A percentile compares a stretch with the other conserved stretches of the same genome.
These are phyloP conservation scores for Xyliphius kryptos DNA, from an alignment of 2,113 vertebrate genomes.

Conservation along the genomic window DNA sequence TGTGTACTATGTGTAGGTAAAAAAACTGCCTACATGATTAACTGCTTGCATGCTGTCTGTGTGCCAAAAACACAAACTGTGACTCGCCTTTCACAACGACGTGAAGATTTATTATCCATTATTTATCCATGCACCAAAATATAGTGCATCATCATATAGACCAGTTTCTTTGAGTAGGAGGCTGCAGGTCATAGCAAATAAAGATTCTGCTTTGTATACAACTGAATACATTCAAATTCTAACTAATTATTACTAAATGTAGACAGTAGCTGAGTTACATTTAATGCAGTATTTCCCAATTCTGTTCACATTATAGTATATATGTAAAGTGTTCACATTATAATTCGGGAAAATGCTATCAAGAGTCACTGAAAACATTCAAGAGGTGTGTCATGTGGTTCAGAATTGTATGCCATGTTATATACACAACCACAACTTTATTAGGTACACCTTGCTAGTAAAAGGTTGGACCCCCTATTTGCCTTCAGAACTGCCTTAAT, in stretches of 20 bases:
- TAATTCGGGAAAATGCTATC: neutral
- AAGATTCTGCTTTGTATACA: neutral
- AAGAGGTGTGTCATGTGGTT: neutral
- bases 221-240: neutral
- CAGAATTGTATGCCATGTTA: neutral
- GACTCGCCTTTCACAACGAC: neutral
- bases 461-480: too few relatives aligned
- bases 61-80: slow-evolving; percentile 32
- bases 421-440: too few relatives aligned
- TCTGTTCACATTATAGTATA: neutral
- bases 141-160: neutral
- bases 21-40: slow-evolving; percentile 11
- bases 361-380: neutral
- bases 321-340: neutral
- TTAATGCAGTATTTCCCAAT: neutral
- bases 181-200: neutral
- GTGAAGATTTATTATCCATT: slow-evolving; percentile 1
- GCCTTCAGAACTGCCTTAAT: too few relatives aligned
- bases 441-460: too few relatives aligned
- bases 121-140: neutral
- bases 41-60: slow-evolving; percentile 13
- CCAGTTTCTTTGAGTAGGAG: neutral
- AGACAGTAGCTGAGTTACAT: neutral
- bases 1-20: neutral
- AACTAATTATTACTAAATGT: neutral